A percentile compares a stretch with the other conserved stretches of the same genome.
Conservation (phyloP, 2,888 invertebrate species). For the Acrobeloides nanus region DNA sequence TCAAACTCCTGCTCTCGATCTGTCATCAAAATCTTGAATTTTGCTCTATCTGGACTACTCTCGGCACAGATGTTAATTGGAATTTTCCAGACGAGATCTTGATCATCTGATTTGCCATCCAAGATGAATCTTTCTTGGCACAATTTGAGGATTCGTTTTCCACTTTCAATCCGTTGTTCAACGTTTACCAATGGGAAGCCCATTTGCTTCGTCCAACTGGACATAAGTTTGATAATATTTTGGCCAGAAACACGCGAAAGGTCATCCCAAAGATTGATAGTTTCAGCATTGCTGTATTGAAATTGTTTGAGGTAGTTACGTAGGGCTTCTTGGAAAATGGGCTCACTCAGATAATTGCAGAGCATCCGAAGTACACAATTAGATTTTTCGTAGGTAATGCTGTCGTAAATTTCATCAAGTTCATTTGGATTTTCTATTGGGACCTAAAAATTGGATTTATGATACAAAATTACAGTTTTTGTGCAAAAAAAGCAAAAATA, state of each 20-base stretch:
- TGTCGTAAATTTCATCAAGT: slow-evolving; percentile 91
- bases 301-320: slow-evolving; percentile 76
- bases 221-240: slow-evolving; percentile 84
- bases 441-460: slow-evolving; percentile 57
- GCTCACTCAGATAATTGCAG: slow-evolving; percentile 83
- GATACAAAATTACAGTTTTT: background rate
- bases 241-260: slow-evolving; percentile 80
- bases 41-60: too few relatives aligned
- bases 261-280: slow-evolving; percentile 85
- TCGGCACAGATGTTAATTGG: too few relatives aligned
- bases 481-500: background rate
- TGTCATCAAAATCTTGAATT: slow-evolving; percentile 62
- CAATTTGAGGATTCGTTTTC: too few relatives aligned
- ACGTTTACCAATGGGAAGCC: slow-evolving; percentile 78
- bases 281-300: slow-evolving; percentile 80
- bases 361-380: slow-evolving; percentile 85
- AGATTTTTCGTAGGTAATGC: slow-evolving; percentile 88
- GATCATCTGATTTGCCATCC: slow-evolving; percentile 65
- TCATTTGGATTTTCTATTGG: slow-evolving; percentile 89
- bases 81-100: too few relatives aligned
- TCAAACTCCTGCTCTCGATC: slow-evolving; percentile 65
- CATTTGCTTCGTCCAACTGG: slow-evolving; percentile 89
- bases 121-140: slow-evolving; percentile 76
- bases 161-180: slow-evolving; percentile 19
- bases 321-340: slow-evolving; percentile 71